A percentile compares a stretch with the other conserved stretches of the same genome.
Evolutionary conservation across 2,797 vertebrate species (phyloP).

Genomic region (Melanotaenia pygmaea): DNA sequence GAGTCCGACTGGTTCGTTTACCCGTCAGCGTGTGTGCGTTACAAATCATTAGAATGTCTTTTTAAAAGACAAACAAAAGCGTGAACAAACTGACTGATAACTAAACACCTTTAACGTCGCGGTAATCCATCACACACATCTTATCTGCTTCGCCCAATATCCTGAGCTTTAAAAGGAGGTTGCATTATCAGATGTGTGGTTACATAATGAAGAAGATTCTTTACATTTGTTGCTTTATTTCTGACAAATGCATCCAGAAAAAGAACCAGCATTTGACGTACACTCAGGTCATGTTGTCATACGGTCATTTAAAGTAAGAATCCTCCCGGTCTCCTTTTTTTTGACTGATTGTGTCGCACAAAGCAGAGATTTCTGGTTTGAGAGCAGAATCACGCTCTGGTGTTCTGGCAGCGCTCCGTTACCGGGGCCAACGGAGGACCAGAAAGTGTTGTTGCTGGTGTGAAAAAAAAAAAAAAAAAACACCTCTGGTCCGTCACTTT

Average conservation of each 20-base stretch:
- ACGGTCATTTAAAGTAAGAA: slow-evolving; percentile 28
- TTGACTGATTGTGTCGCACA: slow-evolving; percentile 37
- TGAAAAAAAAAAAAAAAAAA: slow-evolving; percentile 43
- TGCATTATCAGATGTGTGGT: slow-evolving; percentile 64
- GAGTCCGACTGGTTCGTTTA: slow-evolving; percentile 52
- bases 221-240: background rate
- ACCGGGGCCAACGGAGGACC: slow-evolving; percentile 58
- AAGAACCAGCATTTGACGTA: background rate
- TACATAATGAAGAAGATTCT: slow-evolving; percentile 56
- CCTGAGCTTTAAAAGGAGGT: slow-evolving; percentile 63
- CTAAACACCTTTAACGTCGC: slow-evolving; percentile 57
- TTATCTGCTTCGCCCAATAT: slow-evolving; percentile 72
- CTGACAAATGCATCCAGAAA: background rate
- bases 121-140: slow-evolving; percentile 70
- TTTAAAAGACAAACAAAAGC: slow-evolving; percentile 64
- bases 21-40: slow-evolving; percentile 52
- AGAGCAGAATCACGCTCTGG: slow-evolving; percentile 56
- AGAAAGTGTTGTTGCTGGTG: slow-evolving; percentile 52
- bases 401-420: slow-evolving; percentile 57
- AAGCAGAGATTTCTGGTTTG: slow-evolving; percentile 48
- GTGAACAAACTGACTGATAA: slow-evolving; percentile 51
- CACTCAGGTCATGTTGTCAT: slow-evolving; percentile 16
- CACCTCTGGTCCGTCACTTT: slow-evolving; percentile 40
- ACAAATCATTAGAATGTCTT: slow-evolving; percentile 62
- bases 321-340: slow-evolving; percentile 13